Evolutionary conservation across 2,888 invertebrate genomes (phyloP).

Genomic region (Campopleginae sp.): DNA sequence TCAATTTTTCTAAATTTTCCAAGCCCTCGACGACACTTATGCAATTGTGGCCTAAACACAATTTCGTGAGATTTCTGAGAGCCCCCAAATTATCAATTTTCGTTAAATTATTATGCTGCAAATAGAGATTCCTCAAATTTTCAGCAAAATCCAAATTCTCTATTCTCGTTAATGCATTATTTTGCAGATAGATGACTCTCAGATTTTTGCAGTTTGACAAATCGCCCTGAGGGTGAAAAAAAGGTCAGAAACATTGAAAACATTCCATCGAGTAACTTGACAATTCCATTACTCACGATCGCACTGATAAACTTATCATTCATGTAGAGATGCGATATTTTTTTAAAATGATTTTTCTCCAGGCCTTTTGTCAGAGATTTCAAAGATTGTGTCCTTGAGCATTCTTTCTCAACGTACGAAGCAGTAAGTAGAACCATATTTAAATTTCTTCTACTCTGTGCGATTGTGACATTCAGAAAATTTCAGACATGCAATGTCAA

Average conservation of each 20-base stretch:
- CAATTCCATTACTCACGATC: constrained; percentile 85
- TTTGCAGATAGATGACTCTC: constrained; percentile 90
- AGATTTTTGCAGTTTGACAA: constrained; percentile 84
- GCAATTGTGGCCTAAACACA: constrained; percentile 90
- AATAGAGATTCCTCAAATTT: constrained; percentile 89
- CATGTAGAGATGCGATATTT: constrained; percentile 85
- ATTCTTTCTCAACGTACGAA: constrained; percentile 76
- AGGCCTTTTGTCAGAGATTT: constrained; percentile 77
- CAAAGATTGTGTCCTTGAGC: constrained; percentile 72
- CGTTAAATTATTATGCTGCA: constrained; percentile 91
- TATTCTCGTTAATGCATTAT: constrained; percentile 91
- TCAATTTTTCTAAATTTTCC: constrained; percentile 86
- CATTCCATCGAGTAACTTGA: constrained; percentile 1
- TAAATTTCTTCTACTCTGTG: not conserved
- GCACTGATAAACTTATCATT: constrained; percentile 86
- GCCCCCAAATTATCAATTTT: constrained; percentile 88
- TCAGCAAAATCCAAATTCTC: constrained; percentile 88
- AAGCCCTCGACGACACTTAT: constrained; percentile 90
- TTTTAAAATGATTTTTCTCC: constrained; percentile 75
- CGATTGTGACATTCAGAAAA: constrained; percentile 27
- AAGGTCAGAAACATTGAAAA: not conserved
- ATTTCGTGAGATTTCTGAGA: constrained; percentile 89
- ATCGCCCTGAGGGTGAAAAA: constrained; percentile 77
- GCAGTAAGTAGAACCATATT: constrained; percentile 79
- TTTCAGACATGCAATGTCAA: constrained; percentile 52